Evolutionary conservation across 2,797 vertebrate genomes (phyloP).

Genomic region (Dromococcyx pavoninus): DNA sequence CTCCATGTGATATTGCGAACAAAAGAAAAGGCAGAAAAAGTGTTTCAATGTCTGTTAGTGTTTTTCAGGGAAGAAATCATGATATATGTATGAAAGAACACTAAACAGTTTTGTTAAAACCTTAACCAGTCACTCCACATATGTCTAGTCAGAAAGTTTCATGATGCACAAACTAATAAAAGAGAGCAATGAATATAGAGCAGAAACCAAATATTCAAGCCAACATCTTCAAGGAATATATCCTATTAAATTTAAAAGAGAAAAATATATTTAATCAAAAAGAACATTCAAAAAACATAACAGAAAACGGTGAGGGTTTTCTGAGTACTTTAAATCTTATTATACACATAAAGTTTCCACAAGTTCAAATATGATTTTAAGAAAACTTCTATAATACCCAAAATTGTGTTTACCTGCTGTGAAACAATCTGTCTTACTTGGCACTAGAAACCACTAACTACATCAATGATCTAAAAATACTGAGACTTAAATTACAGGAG

Average conservation of each 20-base stretch:
- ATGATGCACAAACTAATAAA: not conserved
- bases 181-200: not conserved
- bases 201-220: slow-evolving; percentile 42
- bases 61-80: slow-evolving; percentile 15
- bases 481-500: slow-evolving; percentile 31
- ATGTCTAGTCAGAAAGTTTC: not conserved
- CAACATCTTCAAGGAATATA: not conserved
- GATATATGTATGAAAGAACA: not conserved
- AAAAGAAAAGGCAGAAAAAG: not conserved
- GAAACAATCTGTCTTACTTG: slow-evolving; percentile 66
- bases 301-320: not conserved
- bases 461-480: slow-evolving; percentile 56
- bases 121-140: not conserved
- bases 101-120: not conserved
- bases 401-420: slow-evolving; percentile 53
- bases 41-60: not conserved
- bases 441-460: slow-evolving; percentile 51
- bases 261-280: not conserved
- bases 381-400: slow-evolving; percentile 22
- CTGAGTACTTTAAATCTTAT: slow-evolving; percentile 41
- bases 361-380: slow-evolving; percentile 32
- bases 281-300: not conserved
- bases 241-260: slow-evolving; percentile 11
- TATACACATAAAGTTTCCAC: slow-evolving; percentile 30
- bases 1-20: not conserved